Evolutionary conservation across 2,888 invertebrate species (phyloP).

Genomic region (Diadegma fenestrale): DNA sequence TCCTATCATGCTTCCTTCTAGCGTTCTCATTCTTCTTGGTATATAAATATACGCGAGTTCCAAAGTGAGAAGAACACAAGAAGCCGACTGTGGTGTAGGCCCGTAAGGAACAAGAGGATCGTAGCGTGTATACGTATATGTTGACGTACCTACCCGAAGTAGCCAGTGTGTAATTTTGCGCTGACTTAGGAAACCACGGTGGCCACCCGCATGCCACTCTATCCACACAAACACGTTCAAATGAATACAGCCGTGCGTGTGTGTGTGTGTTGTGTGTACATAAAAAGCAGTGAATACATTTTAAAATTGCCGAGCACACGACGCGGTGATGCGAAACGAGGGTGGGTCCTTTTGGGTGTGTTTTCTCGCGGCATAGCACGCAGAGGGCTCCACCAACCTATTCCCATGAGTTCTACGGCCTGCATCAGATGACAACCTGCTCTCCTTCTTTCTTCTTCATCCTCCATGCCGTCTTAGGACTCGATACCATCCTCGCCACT

Average conservation of each 20-base stretch:
- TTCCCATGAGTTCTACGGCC: conserved; percentile 4
- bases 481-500: neutral
- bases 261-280: neutral
- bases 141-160: conserved; percentile 44
- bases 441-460: neutral
- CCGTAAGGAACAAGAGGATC: conserved; percentile 47
- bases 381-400: conserved; percentile 19
- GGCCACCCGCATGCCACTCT: conserved; percentile 83
- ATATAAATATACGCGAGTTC: conserved; percentile 26
- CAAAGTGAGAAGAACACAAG: conserved; percentile 62
- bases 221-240: neutral
- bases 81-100: conserved; percentile 41
- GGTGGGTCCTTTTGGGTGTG: conserved; percentile 47
- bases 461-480: neutral
- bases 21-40: conserved; percentile 52
- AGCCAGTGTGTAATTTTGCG: conserved; percentile 85
- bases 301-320: conserved; percentile 81
- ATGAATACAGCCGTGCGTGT: neutral
- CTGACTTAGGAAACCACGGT: conserved; percentile 85
- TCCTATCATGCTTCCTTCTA: conserved; percentile 49
- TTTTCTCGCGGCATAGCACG: conserved; percentile 41
- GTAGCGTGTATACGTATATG: conserved; percentile 30
- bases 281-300: conserved; percentile 79
- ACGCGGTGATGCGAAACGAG: conserved; percentile 68
- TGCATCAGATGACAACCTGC: neutral